Percentiles rank a stretch among this genome's conserved stretches.
phyloP scores from a whole-genome alignment of 2,797 vertebrate species.

The Trichosurus vulpecula region DNA sequence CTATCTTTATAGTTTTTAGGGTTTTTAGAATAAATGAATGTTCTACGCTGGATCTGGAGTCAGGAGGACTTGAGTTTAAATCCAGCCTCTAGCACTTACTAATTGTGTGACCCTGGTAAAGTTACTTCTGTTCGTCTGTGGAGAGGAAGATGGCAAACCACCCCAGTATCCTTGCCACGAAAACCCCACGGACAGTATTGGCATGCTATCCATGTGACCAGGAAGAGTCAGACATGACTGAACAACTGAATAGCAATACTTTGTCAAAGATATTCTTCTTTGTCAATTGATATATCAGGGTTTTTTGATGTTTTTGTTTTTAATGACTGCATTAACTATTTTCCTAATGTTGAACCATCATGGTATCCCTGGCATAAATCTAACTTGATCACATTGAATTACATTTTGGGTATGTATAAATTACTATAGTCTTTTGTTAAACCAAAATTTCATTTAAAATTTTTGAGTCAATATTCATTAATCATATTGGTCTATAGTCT shows the following conservation, averaged over 20 bases:
- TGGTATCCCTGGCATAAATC: neutral
- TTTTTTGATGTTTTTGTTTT: neutral
- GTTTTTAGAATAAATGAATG: neutral
- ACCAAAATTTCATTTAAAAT: neutral
- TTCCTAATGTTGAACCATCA: neutral
- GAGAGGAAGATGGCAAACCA: neutral
- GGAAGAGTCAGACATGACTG: neutral
- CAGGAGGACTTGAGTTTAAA: neutral
- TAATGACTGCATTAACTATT: neutral
- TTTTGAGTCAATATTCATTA: neutral
- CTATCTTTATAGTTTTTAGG: neutral
- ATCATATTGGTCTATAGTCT: neutral
- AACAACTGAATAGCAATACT: neutral
- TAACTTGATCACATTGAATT: neutral
- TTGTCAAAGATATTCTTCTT: neutral
- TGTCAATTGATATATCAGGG: neutral
- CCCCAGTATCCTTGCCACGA: no score
- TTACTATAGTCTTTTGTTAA: neutral
- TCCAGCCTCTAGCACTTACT: neutral
- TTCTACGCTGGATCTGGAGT: neutral
- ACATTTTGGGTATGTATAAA: neutral
- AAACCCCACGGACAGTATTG: no score
- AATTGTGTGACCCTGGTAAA: neutral
- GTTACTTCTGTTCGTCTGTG: neutral
- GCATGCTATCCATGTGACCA: neutral